Percentiles rank a stretch among this genome's conserved stretches.
phyloP scores from a whole-genome alignment of 2,888 invertebrate genomes.

The Merodon equestris region DNA sequence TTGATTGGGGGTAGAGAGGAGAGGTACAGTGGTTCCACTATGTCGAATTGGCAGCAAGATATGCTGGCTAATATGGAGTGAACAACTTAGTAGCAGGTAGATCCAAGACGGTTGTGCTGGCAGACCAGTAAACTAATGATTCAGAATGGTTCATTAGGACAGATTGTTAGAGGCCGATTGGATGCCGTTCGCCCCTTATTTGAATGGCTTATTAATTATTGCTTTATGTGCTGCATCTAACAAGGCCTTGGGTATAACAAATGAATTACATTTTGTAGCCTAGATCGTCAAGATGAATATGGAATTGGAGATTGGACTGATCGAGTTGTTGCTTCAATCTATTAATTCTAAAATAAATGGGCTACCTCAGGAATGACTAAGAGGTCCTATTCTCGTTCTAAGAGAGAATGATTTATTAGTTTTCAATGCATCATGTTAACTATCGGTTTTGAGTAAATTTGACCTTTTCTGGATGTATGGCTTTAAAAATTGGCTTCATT shows the following conservation, averaged over 20 bases:
- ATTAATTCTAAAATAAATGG: too few relatives aligned
- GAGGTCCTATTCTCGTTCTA: too few relatives aligned
- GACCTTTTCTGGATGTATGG: too few relatives aligned
- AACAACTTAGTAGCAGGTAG: not conserved
- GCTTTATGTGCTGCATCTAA: not conserved
- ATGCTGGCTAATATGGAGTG: conserved; percentile 12
- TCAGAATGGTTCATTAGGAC: conserved; percentile 5
- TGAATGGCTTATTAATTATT: conserved; percentile 13
- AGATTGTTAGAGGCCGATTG: not conserved
- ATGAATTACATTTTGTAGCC: not conserved
- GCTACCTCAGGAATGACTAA: too few relatives aligned
- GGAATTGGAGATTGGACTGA: too few relatives aligned
- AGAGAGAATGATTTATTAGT: too few relatives aligned
- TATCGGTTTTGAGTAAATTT: too few relatives aligned
- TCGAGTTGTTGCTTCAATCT: too few relatives aligned
- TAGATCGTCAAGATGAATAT: too few relatives aligned
- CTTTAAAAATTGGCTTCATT: too few relatives aligned
- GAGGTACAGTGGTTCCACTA: too few relatives aligned
- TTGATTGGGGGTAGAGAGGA: conserved; percentile 3
- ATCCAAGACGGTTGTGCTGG: not conserved
- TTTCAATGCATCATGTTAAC: too few relatives aligned
- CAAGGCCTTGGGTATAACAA: conserved; percentile 2
- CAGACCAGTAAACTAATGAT: conserved; percentile 5
- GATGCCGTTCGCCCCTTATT: conserved; percentile 10
- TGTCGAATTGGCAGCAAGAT: not conserved